Evolutionary conservation across 2,888 invertebrate species (phyloP).

Genomic region (Aspidiotus destructor): DNA sequence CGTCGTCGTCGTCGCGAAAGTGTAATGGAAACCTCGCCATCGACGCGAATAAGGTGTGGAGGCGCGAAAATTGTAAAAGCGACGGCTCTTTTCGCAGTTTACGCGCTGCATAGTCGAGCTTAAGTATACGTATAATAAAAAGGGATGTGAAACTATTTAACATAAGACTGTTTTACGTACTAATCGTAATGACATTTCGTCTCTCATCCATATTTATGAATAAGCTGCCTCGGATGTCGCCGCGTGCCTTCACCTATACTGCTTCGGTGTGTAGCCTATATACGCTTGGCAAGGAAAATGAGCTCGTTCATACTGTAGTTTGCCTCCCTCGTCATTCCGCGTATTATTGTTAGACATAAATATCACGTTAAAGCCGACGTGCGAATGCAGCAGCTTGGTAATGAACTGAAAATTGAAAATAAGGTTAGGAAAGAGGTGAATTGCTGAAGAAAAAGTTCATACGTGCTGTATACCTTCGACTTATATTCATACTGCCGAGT

Average conservation of each 20-base stretch:
- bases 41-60: constrained; percentile 3
- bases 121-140: constrained; percentile 14
- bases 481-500: too few species aligned
- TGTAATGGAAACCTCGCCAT: constrained; percentile 11
- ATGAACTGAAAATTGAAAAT: not conserved
- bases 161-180: constrained; percentile 6
- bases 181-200: constrained; percentile 7
- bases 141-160: constrained; percentile 11
- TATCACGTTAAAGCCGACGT: not conserved
- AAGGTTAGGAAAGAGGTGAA: too few species aligned
- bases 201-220: constrained; percentile 14
- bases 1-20: not conserved
- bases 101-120: not conserved
- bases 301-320: not conserved
- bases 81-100: constrained; percentile 14
- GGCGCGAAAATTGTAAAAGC: not conserved
- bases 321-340: not conserved
- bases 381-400: not conserved
- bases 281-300: too few species aligned
- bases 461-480: too few species aligned
- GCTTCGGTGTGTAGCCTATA: too few species aligned
- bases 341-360: constrained; percentile 3
- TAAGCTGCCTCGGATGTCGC: not conserved
- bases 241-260: not conserved
- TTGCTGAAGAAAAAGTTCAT: too few species aligned